phyloP scores from a whole-genome alignment of 1,140 invertebrate genomes.

The Leptinotarsa defecta region DNA sequence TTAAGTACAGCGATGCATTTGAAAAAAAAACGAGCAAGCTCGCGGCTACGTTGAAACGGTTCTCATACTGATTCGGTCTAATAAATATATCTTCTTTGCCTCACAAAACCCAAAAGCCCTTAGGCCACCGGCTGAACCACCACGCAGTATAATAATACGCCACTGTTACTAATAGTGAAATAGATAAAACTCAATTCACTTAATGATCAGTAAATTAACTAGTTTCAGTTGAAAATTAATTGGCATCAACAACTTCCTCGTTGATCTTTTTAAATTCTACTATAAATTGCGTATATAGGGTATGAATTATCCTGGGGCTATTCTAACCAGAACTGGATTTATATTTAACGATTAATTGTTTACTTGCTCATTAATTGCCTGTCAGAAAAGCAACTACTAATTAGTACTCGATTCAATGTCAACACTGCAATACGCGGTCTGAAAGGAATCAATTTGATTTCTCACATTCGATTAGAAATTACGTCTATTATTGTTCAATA shows the following conservation, averaged over 20 bases:
- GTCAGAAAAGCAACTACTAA: conserved; percentile 23
- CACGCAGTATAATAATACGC: background rate
- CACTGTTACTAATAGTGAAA: background rate
- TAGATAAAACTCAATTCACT: conserved; percentile 13
- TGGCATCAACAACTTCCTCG: conserved; percentile 12
- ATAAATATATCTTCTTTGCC: conserved; percentile 6
- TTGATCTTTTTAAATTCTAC: conserved; percentile 12
- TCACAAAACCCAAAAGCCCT: background rate
- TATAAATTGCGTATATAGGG: conserved; percentile 8
- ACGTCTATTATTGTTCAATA: background rate
- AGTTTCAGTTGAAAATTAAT: conserved; percentile 14
- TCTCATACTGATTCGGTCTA: background rate
- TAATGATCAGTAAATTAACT: conserved; percentile 16
- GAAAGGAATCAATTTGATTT: conserved; percentile 6
- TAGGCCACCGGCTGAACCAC: background rate
- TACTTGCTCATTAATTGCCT: conserved; percentile 23
- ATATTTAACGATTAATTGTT: conserved; percentile 25
- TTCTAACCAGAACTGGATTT: conserved; percentile 19
- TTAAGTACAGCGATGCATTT: background rate
- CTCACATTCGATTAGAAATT: conserved; percentile 6
- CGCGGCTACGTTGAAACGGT: background rate
- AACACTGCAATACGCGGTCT: conserved; percentile 16
- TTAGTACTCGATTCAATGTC: conserved; percentile 28
- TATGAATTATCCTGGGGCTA: conserved; percentile 17
- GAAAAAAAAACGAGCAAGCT: background rate